Conservation (phyloP, 1,140 invertebrate species). For the Dendroctonus ponderosae region DNA sequence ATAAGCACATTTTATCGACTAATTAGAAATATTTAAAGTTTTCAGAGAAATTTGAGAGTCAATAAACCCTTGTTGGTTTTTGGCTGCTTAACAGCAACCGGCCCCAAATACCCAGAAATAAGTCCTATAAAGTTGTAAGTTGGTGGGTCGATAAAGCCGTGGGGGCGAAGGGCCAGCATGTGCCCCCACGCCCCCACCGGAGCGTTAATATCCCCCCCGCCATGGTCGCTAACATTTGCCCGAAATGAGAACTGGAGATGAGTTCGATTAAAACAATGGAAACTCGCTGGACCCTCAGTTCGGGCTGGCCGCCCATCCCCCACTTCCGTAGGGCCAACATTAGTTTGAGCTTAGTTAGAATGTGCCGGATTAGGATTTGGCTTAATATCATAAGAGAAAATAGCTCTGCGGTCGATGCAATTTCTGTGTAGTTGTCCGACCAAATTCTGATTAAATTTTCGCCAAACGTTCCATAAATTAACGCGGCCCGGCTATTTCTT, state of each 20-base stretch:
- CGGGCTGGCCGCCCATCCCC: conserved; percentile 16
- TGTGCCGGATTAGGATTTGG: conserved; percentile 40
- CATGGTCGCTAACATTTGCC: conserved; percentile 48
- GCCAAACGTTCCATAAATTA: conserved; percentile 28
- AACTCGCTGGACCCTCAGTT: conserved; percentile 36
- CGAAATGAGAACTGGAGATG: conserved; percentile 51
- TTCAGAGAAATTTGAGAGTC: too few relatives aligned
- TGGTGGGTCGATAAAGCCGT: conserved; percentile 47
- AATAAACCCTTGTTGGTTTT: too few relatives aligned
- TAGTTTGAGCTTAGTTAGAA: conserved; percentile 40
- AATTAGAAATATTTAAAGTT: too few relatives aligned
- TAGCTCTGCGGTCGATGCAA: conserved; percentile 34
- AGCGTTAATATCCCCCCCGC: conserved; percentile 48
- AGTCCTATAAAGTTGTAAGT: conserved; percentile 50
- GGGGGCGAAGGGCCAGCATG: conserved; percentile 25
- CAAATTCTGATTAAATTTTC: conserved; percentile 29
- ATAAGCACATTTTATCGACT: too few relatives aligned
- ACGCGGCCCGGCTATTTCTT: conserved; percentile 14
- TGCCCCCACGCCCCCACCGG: conserved; percentile 45
- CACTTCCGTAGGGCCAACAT: conserved; percentile 32
- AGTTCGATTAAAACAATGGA: conserved; percentile 52
- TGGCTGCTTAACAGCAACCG: too few relatives aligned
- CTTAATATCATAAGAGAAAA: conserved; percentile 41
- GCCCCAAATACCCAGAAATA: conserved; percentile 45
- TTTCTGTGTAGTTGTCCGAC: conserved; percentile 31